phyloP scores from a whole-genome alignment of 30 jellyfish, hydroid and myxozoan genomes.

The Pseudorhiza aurosa region DNA sequence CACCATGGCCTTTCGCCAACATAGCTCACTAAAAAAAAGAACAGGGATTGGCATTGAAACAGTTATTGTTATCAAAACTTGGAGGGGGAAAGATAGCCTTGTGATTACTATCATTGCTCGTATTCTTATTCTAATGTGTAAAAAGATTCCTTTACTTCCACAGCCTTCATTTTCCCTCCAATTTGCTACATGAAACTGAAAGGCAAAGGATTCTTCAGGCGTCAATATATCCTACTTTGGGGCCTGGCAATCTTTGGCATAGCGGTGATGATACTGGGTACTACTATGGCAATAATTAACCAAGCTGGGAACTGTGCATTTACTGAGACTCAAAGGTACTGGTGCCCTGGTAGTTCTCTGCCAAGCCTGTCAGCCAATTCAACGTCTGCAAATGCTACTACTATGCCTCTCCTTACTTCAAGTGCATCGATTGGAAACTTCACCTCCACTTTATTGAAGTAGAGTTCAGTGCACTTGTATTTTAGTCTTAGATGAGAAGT shows the following conservation, averaged over 20 bases:
- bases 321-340: conserved; percentile 55
- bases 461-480: too few species aligned
- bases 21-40: too few species aligned
- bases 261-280: conserved; percentile 70
- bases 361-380: neutral
- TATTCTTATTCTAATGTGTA: too few species aligned
- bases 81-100: too few species aligned
- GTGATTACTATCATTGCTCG: too few species aligned
- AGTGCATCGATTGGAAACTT: too few species aligned
- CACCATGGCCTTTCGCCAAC: too few species aligned
- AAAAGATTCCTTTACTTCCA: neutral
- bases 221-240: conserved; percentile 45
- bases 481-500: too few species aligned
- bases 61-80: too few species aligned
- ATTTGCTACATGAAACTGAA: conserved; percentile 75
- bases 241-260: conserved; percentile 57
- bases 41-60: too few species aligned
- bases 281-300: conserved; percentile 63
- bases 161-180: conserved; percentile 77
- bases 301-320: conserved; percentile 70
- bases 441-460: too few species aligned
- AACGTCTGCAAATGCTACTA: neutral
- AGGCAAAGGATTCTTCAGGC: conserved; percentile 52
- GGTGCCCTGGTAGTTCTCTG: conserved; percentile 53
- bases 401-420: conserved; percentile 10